Conservation (phyloP, 92 coral and sea anemone species). For the Epizoanthus stellaris region DNA sequence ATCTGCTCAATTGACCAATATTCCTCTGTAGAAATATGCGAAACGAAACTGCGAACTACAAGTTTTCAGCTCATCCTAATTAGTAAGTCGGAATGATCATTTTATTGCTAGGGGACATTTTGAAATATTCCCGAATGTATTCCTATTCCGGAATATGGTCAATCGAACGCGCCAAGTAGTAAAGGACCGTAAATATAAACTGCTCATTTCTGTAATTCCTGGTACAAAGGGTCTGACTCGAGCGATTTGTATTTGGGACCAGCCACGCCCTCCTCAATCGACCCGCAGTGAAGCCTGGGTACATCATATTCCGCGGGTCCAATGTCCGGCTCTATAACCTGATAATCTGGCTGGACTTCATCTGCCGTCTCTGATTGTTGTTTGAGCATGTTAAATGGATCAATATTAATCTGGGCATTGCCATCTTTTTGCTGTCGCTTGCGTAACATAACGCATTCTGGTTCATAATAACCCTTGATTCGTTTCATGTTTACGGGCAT, state of each 20-base stretch:
- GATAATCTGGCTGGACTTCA: not conserved
- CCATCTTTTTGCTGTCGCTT: not conserved
- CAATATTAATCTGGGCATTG: not conserved
- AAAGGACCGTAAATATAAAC: too few relatives aligned
- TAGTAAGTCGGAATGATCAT: too few relatives aligned
- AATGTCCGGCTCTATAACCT: not conserved
- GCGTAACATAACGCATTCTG: constrained; percentile 22
- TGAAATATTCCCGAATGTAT: too few relatives aligned
- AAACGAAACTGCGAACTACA: too few relatives aligned
- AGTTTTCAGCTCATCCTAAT: too few relatives aligned
- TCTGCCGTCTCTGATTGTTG: not conserved
- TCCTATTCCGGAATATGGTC: too few relatives aligned
- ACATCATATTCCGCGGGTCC: not conserved
- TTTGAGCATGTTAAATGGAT: not conserved
- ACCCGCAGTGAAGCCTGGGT: not conserved
- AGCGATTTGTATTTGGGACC: not conserved
- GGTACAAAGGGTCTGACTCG: not conserved
- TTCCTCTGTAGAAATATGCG: too few relatives aligned
- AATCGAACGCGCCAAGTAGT: too few relatives aligned
- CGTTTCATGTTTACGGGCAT: constrained; percentile 34
- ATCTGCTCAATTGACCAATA: too few relatives aligned
- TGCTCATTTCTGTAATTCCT: not conserved
- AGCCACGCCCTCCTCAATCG: not conserved
- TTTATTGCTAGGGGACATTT: too few relatives aligned
- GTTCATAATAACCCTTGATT: constrained; percentile 28